These are phyloP conservation scores for Babylonia areolata DNA, from an alignment of 1,140 invertebrate genomes.

Conservation along the genomic window DNA sequence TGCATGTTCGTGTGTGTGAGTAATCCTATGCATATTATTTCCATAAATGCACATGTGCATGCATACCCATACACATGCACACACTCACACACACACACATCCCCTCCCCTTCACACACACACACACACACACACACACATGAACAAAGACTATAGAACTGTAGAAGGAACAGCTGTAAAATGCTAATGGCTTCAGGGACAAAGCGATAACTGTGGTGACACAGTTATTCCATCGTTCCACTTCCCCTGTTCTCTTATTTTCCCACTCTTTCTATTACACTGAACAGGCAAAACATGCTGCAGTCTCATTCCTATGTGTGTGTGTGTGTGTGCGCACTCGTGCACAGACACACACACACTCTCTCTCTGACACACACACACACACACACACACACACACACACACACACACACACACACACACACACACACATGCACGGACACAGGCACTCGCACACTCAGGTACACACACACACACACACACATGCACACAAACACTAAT, in stretches of 20 bases:
- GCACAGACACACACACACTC: background rate
- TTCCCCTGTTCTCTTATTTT: too few species aligned
- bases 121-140: background rate
- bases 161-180: too few species aligned
- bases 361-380: background rate
- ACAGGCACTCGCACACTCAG: background rate
- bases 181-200: too few species aligned
- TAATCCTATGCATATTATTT: background rate
- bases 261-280: too few species aligned
- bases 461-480: background rate
- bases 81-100: background rate
- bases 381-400: background rate
- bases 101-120: background rate
- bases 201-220: too few species aligned
- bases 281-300: too few species aligned
- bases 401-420: slow-evolving; percentile 1
- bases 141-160: background rate
- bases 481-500: background rate
- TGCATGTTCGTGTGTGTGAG: too few species aligned
- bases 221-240: too few species aligned
- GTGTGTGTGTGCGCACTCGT: background rate
- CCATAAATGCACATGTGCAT: background rate
- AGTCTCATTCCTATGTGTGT: too few species aligned
- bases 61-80: background rate
- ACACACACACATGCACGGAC: background rate